Conservation (phyloP, 1,140 invertebrate species). For the Atta cephalotes region DNA sequence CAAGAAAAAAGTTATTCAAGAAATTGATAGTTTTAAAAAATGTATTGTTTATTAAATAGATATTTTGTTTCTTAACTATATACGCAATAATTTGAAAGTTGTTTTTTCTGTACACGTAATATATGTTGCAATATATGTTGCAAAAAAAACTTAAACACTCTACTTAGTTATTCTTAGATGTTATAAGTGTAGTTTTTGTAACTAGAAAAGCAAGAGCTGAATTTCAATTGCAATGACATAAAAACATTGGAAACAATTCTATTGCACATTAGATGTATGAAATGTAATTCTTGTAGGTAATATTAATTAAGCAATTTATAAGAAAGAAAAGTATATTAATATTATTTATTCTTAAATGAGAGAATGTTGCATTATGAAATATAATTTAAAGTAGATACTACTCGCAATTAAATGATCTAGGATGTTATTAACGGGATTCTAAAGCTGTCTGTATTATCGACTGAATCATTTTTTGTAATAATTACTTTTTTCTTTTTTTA, state of each 20-base stretch:
- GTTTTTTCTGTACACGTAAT: neutral
- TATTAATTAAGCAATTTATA: slow-evolving; percentile 20
- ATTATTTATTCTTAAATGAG: neutral
- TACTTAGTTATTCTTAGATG: neutral
- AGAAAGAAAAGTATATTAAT: neutral
- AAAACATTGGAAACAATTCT: neutral
- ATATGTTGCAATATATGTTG: neutral
- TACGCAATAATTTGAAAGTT: neutral
- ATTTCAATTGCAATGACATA: neutral
- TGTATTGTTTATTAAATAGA: neutral
- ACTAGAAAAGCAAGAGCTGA: neutral
- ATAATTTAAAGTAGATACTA: neutral
- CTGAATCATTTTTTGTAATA: no score
- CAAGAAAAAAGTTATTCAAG: neutral
- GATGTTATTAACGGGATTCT: no score
- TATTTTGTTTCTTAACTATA: neutral
- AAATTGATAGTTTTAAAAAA: neutral
- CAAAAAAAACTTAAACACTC: neutral
- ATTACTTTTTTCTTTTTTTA: no score
- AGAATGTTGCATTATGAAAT: neutral
- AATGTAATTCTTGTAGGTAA: neutral
- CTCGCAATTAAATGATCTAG: neutral
- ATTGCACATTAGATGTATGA: neutral
- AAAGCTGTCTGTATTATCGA: no score
- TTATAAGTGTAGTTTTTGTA: neutral